Percentiles rank a stretch among this genome's conserved stretches.
These are phyloP conservation scores for Thyatira batis DNA, from an alignment of 2,888 invertebrate species.

Conservation along the genomic window DNA sequence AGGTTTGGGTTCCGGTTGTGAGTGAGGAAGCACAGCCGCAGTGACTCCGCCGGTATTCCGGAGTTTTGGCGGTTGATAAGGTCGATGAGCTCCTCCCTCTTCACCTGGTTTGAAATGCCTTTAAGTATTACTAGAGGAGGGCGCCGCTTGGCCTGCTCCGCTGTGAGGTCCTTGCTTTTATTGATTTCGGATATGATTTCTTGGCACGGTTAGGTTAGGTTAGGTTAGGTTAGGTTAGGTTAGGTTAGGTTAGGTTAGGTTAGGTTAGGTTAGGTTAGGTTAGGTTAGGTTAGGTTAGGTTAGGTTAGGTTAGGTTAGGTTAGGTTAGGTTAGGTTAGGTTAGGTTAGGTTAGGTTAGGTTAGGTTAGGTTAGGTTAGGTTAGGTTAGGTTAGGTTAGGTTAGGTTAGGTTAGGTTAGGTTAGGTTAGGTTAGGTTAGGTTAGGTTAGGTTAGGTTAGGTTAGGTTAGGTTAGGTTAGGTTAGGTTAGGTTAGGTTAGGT, in stretches of 20 bases:
- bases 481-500: slow-evolving; percentile 17
- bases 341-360: slow-evolving; percentile 8
- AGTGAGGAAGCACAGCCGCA: no score
- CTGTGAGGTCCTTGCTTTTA: no score
- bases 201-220: slow-evolving; percentile 18
- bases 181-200: no score
- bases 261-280: slow-evolving; percentile 14
- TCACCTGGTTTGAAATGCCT: no score
- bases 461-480: slow-evolving; percentile 15
- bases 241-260: slow-evolving; percentile 13
- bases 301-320: slow-evolving; percentile 15
- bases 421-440: slow-evolving; percentile 9
- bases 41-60: no score
- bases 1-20: no score
- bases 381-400: slow-evolving; percentile 12
- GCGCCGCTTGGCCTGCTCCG: no score
- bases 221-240: slow-evolving; percentile 15
- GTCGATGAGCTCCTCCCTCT: no score
- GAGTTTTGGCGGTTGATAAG: no score
- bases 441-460: slow-evolving; percentile 11
- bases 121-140: no score
- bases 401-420: slow-evolving; percentile 6
- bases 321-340: slow-evolving; percentile 10
- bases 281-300: slow-evolving; percentile 16
- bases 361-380: slow-evolving; percentile 8